Percentiles rank a stretch among this genome's conserved stretches.
Conservation (phyloP, 2,113 vertebrate genomes). For the Stictonetta naevosa region DNA sequence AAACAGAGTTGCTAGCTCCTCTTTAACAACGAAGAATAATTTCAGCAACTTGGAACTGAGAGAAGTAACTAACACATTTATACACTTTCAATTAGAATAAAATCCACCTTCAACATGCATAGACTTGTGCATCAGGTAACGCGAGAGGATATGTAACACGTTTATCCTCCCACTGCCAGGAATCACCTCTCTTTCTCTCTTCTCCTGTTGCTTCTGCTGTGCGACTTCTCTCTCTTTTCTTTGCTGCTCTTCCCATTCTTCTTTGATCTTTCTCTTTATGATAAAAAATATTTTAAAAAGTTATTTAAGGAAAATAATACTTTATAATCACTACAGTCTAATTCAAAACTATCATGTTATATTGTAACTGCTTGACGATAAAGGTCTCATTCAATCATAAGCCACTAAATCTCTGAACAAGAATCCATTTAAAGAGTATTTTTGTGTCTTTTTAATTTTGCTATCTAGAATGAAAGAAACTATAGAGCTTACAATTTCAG, state of each 20-base stretch:
- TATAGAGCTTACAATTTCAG: background rate
- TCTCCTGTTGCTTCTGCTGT: constrained; percentile 88
- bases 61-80: background rate
- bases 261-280: constrained; percentile 88
- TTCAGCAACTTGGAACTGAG: background rate
- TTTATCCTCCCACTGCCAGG: constrained; percentile 85
- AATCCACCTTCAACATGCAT: background rate
- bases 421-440: background rate
- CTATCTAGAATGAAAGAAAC: background rate
- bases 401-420: background rate
- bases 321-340: background rate
- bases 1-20: background rate
- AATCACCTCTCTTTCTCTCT: constrained; percentile 97
- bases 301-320: background rate
- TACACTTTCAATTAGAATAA: background rate
- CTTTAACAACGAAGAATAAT: background rate
- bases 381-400: background rate
- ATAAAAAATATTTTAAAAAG: background rate
- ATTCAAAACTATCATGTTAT: background rate
- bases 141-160: constrained; percentile 84
- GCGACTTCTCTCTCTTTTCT: constrained; percentile 85
- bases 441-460: background rate
- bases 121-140: background rate
- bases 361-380: background rate
- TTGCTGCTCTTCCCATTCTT: constrained; percentile 95